phyloP scores from a whole-genome alignment of 2,888 invertebrate genomes.

The Mythimna albipuncta region DNA sequence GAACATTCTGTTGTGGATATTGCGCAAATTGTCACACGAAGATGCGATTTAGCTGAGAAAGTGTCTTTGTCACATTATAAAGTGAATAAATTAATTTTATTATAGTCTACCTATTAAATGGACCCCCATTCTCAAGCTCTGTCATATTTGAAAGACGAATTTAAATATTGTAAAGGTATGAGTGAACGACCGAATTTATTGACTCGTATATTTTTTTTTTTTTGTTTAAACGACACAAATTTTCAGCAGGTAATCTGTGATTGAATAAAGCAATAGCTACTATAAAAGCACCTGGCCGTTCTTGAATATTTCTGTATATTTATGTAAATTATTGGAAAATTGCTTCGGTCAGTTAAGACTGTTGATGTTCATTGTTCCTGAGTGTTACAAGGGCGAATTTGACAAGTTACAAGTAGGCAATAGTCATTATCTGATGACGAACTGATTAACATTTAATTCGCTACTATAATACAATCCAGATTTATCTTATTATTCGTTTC shows the following conservation, averaged over 20 bases:
- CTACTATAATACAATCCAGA: conserved; percentile 9
- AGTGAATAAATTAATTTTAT: conserved; percentile 72
- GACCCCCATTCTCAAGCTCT: conserved; percentile 67
- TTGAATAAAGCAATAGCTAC: neutral
- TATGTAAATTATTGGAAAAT: conserved; percentile 32
- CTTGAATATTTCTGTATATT: conserved; percentile 3
- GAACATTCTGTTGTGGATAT: conserved; percentile 73
- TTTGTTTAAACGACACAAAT: conserved; percentile 54
- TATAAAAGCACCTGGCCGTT: neutral
- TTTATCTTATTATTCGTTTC: neutral
- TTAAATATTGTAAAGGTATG: conserved; percentile 63
- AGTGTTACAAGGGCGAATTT: conserved; percentile 75
- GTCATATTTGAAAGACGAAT: conserved; percentile 63
- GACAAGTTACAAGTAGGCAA: conserved; percentile 71
- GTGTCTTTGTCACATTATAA: conserved; percentile 69
- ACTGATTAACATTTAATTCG: conserved; percentile 38
- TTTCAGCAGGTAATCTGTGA: conserved; percentile 34
- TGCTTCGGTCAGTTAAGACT: conserved; percentile 46
- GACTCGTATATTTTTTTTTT: conserved; percentile 72
- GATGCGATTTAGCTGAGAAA: conserved; percentile 79
- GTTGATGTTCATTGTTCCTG: conserved; percentile 67
- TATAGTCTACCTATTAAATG: conserved; percentile 60
- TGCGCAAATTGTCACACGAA: conserved; percentile 81
- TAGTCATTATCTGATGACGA: conserved; percentile 51
- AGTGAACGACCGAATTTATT: conserved; percentile 58